Base-by-base conservation (phyloP, 2,888 invertebrate species). In the Machimus atricapillus region DNA sequence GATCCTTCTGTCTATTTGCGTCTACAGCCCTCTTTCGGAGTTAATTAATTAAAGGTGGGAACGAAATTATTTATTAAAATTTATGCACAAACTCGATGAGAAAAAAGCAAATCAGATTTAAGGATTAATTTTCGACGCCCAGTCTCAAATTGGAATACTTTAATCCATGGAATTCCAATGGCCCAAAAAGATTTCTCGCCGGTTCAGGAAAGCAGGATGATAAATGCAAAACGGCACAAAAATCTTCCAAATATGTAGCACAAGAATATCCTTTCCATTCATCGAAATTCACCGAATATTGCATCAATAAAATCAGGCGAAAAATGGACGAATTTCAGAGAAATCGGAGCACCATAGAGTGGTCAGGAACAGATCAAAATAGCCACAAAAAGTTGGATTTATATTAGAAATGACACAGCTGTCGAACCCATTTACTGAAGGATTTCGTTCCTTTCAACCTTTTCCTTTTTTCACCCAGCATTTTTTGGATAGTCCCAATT, bases 331-430 rank as follows among this genome's bases (percentile, higher is more conserved):
- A 81, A 52, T 81, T 81, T 81, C 52, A 81, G 31, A 52, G 23
- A 8, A 43, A 81, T 81, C 23, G 31, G 6, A 81, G 40, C 31
- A 27, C 52, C 56, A 34, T 81, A 27, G 52, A 52, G 16, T 52
- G 81, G 56, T 81, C 81, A 27, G 56, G 52, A 52, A n/a, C 81
- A 56, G 56, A 52, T 81, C 34, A 56, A 56, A 81, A 81, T 81
- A 81, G 52, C 81, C 81, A 81, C 81, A 81, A 81, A 81, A 81
- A 81, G 52, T 56, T 52, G 52, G 81, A 81, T 56, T 81, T 81
- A 52, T 81, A 81, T 81, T 56, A 52, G 81, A 81, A 81, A 81
- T 81, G 81, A 52, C 81, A 81, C 81, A 81, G 81, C 46, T 81
- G 81, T 81, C 81, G 81, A 56, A 81, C 81, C 81, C 81, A 81